Conservation (phyloP, 2,888 invertebrate species). For the Chromoteleia sp. region DNA sequence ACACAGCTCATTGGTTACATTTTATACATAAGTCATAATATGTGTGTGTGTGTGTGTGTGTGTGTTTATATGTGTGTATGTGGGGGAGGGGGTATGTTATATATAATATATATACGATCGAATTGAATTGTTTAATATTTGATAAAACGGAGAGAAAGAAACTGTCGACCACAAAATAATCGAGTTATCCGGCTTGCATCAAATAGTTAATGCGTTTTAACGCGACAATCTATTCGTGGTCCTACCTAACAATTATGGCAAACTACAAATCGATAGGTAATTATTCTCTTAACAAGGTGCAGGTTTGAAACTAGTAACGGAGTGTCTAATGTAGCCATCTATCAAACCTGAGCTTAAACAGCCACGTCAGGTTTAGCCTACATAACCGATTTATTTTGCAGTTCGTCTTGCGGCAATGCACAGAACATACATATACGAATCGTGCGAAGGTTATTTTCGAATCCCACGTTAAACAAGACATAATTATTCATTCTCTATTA, state of each 20-base stretch:
- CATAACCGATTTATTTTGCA: constrained; percentile 37
- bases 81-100: too few relatives aligned
- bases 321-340: constrained; percentile 61
- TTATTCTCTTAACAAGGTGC: constrained; percentile 38
- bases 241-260: constrained; percentile 56
- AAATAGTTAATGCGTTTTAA: constrained; percentile 29
- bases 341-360: constrained; percentile 59
- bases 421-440: neutral
- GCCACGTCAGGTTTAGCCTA: constrained; percentile 44
- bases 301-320: constrained; percentile 36
- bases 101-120: too few relatives aligned
- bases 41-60: too few relatives aligned
- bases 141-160: too few relatives aligned
- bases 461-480: neutral
- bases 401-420: neutral
- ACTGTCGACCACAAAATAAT: too few relatives aligned
- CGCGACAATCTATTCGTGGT: constrained; percentile 42
- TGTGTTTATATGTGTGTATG: too few relatives aligned
- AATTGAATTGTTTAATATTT: too few relatives aligned
- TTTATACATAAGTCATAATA: too few relatives aligned
- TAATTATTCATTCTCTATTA: neutral
- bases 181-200: constrained; percentile 9
- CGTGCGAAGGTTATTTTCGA: too few relatives aligned
- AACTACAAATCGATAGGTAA: constrained; percentile 57
- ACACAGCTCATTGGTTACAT: too few relatives aligned